These are phyloP conservation scores for Peromyscus aztecus DNA, from an alignment of 2,797 vertebrate species.

Conservation along the genomic window DNA sequence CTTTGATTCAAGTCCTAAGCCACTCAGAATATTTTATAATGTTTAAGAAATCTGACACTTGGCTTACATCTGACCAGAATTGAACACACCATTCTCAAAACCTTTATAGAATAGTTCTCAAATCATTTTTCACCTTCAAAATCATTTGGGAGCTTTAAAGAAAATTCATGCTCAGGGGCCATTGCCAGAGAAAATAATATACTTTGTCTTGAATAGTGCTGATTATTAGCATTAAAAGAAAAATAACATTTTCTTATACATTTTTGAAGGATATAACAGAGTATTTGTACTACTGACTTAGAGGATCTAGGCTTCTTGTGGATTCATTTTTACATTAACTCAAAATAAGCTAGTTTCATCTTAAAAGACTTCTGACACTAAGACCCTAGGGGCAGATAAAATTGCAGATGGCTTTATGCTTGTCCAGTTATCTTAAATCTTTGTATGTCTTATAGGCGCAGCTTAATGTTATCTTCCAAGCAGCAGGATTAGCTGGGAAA, in stretches of 20 bases:
- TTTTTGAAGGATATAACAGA: background rate
- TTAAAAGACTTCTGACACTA: slow-evolving; percentile 31
- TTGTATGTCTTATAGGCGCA: slow-evolving; percentile 24
- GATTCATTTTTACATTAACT: slow-evolving; percentile 45
- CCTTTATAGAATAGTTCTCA: background rate
- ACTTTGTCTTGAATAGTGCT: background rate
- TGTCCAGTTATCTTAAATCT: slow-evolving; percentile 60
- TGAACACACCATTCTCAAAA: background rate
- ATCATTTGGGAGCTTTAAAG: background rate
- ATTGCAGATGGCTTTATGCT: background rate
- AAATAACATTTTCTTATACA: background rate
- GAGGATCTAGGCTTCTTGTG: background rate
- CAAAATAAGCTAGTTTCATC: slow-evolving; percentile 48
- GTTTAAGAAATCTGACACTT: background rate
- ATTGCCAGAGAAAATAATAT: background rate
- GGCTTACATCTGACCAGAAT: slow-evolving; percentile 9
- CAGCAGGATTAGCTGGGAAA: slow-evolving; percentile 67
- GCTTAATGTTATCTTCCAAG: slow-evolving; percentile 58
- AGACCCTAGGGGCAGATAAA: background rate
- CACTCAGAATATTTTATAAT: background rate
- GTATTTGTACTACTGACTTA: background rate
- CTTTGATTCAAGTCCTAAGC: background rate
- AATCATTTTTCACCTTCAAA: background rate
- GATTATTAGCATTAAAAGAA: background rate
- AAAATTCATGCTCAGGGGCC: background rate